Conservation (phyloP, 2,113 vertebrate genomes). For the Callospermophilus lateralis region DNA sequence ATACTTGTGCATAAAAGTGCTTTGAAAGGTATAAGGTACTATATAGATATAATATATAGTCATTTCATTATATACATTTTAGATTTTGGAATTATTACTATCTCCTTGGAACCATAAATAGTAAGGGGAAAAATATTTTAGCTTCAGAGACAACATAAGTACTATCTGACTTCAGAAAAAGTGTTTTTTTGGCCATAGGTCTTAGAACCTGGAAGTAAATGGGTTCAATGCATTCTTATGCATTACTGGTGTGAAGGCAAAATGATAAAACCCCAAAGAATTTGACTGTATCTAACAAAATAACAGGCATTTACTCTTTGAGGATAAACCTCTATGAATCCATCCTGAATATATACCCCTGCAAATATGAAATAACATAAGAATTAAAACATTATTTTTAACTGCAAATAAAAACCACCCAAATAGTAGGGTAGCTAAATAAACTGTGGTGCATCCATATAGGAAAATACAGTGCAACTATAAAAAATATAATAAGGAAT, state of each 20-base stretch:
- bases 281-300: slow-evolving; percentile 13
- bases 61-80: background rate
- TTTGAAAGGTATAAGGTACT: slow-evolving; percentile 11
- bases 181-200: background rate
- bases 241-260: background rate
- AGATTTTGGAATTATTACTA: slow-evolving; percentile 38
- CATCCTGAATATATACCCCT: background rate
- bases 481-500: background rate
- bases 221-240: background rate
- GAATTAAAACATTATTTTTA: slow-evolving; percentile 42
- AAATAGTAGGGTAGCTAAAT: background rate
- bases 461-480: background rate
- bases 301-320: background rate
- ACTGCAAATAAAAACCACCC: slow-evolving; percentile 31
- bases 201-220: slow-evolving; percentile 20
- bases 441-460: background rate
- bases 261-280: background rate
- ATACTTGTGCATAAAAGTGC: background rate
- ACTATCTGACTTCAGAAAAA: slow-evolving; percentile 6
- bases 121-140: slow-evolving; percentile 38
- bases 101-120: slow-evolving; percentile 6
- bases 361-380: slow-evolving; percentile 36
- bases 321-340: background rate
- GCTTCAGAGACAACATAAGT: background rate
- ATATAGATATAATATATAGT: background rate